phyloP scores from a whole-genome alignment of 2,888 invertebrate genomes.

The Odontocolon sp. region DNA sequence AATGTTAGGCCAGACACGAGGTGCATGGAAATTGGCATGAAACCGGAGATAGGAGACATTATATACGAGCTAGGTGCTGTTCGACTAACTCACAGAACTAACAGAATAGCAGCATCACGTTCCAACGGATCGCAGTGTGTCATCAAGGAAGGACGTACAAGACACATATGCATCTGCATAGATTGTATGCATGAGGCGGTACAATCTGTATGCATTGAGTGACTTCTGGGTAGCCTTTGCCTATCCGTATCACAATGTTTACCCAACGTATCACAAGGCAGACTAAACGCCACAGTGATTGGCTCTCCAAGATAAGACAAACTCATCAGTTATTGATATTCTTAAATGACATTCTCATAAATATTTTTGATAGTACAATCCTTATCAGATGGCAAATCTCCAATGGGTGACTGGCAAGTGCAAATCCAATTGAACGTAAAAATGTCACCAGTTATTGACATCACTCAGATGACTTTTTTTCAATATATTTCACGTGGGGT shows the following conservation, averaged over 20 bases:
- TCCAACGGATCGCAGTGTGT: slow-evolving; percentile 35
- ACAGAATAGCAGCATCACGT: slow-evolving; percentile 25
- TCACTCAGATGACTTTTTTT: too few species aligned
- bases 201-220: slow-evolving; percentile 51
- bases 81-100: slow-evolving; percentile 24
- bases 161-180: slow-evolving; percentile 23
- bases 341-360: too few species aligned
- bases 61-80: background rate
- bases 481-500: too few species aligned
- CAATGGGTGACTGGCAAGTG: too few species aligned
- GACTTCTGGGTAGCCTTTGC: slow-evolving; percentile 13
- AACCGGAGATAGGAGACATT: slow-evolving; percentile 35
- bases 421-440: too few species aligned
- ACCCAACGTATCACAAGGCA: slow-evolving; percentile 7
- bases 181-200: slow-evolving; percentile 14
- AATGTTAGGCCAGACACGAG: slow-evolving; percentile 7
- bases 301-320: too few species aligned
- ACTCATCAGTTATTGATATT: too few species aligned
- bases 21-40: slow-evolving; percentile 49
- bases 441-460: too few species aligned
- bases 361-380: too few species aligned
- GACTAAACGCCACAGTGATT: too few species aligned
- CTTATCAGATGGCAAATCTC: too few species aligned
- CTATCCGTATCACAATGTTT: slow-evolving; percentile 21
- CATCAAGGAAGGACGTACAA: slow-evolving; percentile 33